Base-by-base conservation (phyloP, 1,140 invertebrate genomes). In the Ostrea edulis region DNA sequence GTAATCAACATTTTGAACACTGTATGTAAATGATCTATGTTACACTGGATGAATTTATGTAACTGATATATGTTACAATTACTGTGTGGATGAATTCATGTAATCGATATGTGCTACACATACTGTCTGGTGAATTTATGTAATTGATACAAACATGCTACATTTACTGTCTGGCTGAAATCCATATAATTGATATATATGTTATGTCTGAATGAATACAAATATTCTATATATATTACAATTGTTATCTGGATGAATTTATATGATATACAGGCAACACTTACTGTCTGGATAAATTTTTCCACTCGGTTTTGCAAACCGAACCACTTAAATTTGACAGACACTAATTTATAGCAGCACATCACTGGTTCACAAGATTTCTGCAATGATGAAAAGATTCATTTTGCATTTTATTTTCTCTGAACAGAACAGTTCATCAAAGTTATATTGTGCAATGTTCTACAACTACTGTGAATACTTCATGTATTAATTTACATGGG, bases 281-380 rank as follows among this genome's bases (percentile, higher is more conserved):
- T 89, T 91, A 95, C 93, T 85, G 86, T 92, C 86, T 93, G 89
- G 84, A 95, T 93, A 94, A 99, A 98, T 94, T 96, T 97, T 96
- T 99, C 99, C 92, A 99, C 97, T 94, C 97, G 97, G 90, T 96
- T 97, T 96, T 99, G 99, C 35, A 99, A 95, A 55, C 99, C 99
- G 94, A 99, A 99, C 99, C 99, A 99, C 96, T 99, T 99, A 96
- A 99, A 99, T 95, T 99, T 98, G 88, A 98, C 97, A 82, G 98
- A 98, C 85, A 99, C 99, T 88, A 99, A 95, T 95, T 99, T 99
- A 95, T 99, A 99, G 95, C 98, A 98, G 29, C 98, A 99, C 99
- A 99, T 99, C 52, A 99, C 97, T 22, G 99, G 99, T 82, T 97
- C 95, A 9, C 97, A 95, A 87, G 93, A 93, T 51, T 94, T 91